Base-by-base conservation (phyloP, 2,888 invertebrate species). In the Brenthis ino region DNA sequence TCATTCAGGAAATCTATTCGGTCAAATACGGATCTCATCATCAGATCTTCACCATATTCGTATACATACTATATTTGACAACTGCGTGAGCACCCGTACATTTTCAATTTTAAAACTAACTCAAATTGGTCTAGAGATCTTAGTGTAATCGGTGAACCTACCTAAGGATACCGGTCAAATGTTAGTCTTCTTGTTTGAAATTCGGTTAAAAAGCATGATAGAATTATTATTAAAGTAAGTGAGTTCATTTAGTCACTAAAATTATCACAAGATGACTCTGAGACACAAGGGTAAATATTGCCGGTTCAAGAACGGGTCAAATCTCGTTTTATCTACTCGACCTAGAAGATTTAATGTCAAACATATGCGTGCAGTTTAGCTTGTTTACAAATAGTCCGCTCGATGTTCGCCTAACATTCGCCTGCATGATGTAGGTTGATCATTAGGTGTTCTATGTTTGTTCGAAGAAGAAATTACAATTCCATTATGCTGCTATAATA, bases 301-400 rank as follows among this genome's bases (percentile, higher is more conserved):
- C 66, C 68, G 58, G 77, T 78, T 80, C 80, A 81, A 79, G 79
- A 78, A 67, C 77, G 68, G 79, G 79, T 79, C 79, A 80, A 78
- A 77, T 77, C 74, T 70, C 72, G 74, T 73, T 75, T 77, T 80
- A 80, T 89, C 85, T 80, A 64, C 70, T 75, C 77, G 86, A 88
- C 85, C 85, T 84, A 84, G 77, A 74, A 77, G 82, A 84, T 82
- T 83, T 86, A 86, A 87, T 85, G 84, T 85, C 85, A 82, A 77
- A 77, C 80, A 79, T 76, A 75, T 74, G 77, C 70, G 72, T 69
- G 72, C 71, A 70, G 67, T 56, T 61, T 63, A 63, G 50, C 72
- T 74, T 81, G 83, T 83, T 82, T 82, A 80, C 76, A 75, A 71
- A 74, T 76, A 77, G 60, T 14, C 53, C 37, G 50, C n/a, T 16